These are phyloP conservation scores for Botrylloides violaceus DNA, from an alignment of 23 tunicate species.

Conservation along the genomic window DNA sequence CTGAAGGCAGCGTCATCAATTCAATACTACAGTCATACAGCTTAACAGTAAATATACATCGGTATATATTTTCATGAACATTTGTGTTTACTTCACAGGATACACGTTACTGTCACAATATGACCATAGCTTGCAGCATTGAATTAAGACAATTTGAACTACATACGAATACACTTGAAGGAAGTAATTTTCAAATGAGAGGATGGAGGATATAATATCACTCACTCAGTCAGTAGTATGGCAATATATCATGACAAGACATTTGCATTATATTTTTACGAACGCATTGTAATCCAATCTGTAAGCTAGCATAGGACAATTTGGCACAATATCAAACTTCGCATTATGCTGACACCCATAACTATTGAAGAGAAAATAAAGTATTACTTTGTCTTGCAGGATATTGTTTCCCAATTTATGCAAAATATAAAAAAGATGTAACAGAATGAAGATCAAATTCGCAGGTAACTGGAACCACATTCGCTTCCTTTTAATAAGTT, in stretches of 20 bases:
- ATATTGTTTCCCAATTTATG: neutral
- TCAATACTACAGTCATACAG: too few species aligned
- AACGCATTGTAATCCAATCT: neutral
- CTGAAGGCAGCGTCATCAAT: too few species aligned
- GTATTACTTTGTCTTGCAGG: neutral
- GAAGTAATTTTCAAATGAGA: neutral
- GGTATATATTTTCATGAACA: too few species aligned
- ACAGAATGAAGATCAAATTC: neutral
- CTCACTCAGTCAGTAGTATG: neutral
- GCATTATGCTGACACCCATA: neutral
- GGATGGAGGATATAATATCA: neutral
- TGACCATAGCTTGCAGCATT: too few species aligned
- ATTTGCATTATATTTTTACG: neutral
- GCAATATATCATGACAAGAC: neutral
- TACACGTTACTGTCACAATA: too few species aligned
- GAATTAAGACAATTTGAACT: too few species aligned
- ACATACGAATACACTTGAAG: neutral
- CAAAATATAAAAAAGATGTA: neutral
- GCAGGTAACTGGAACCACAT: neutral
- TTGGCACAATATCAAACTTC: neutral
- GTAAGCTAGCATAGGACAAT: neutral
- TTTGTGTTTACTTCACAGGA: too few species aligned
- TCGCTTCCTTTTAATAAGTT: too few species aligned
- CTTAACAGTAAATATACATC: too few species aligned
- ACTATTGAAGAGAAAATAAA: neutral